A percentile compares a stretch with the other conserved stretches of the same genome.
Evolutionary conservation across 2,797 vertebrate species (phyloP).

Genomic region (Hyperoplus immaculatus): DNA sequence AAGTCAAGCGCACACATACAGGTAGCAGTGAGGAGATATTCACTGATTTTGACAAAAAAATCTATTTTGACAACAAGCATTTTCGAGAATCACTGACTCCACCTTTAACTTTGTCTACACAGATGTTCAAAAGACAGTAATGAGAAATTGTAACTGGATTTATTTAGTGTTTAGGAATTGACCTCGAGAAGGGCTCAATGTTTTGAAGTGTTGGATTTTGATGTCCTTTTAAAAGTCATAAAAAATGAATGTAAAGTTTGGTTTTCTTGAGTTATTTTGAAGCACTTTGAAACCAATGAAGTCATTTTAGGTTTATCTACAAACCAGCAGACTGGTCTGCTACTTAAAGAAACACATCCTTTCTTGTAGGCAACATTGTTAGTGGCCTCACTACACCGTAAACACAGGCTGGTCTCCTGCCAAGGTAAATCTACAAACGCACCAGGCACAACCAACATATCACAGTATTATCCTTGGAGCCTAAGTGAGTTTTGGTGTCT

Average conservation of each 20-base stretch:
- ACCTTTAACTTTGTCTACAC: not conserved
- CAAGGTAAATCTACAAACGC: not conserved
- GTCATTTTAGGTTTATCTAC: slow-evolving; percentile 29
- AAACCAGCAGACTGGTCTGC: slow-evolving; percentile 12
- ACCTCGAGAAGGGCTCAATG: not conserved
- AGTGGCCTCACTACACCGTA: accelerated
- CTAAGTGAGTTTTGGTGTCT: not conserved
- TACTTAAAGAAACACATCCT: not conserved
- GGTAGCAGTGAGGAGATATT: too few relatives aligned
- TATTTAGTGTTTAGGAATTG: not conserved
- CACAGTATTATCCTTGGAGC: not conserved
- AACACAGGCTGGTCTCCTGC: not conserved
- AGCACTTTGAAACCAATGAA: slow-evolving; percentile 41
- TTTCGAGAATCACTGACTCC: too few relatives aligned
- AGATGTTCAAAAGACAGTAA: not conserved
- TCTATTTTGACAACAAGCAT: too few relatives aligned
- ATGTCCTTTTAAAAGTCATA: not conserved
- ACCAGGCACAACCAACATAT: accelerated
- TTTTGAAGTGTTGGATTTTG: not conserved
- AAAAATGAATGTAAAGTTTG: not conserved
- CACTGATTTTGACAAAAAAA: too few relatives aligned
- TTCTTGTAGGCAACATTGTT: not conserved
- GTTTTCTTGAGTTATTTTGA: slow-evolving; percentile 20
- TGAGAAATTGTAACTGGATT: not conserved
- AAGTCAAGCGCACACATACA: too few relatives aligned